Evolutionary conservation across 2,113 vertebrate genomes (phyloP), one percentile per base, ranked within the genome.

Genomic region (Procavia capensis): DNA sequence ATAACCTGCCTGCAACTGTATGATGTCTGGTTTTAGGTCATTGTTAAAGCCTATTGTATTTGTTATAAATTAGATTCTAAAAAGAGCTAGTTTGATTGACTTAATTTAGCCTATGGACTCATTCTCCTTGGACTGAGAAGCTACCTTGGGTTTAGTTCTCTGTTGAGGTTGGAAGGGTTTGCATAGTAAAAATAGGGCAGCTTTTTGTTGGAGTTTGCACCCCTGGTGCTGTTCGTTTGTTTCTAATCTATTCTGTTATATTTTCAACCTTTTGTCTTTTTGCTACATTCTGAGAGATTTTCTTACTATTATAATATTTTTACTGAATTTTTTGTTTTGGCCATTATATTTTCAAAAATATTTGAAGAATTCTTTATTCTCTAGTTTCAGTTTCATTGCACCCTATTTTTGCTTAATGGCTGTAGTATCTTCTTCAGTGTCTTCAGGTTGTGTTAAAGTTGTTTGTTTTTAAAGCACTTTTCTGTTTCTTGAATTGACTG

Each of bases 281-380:
- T 3, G 36, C 47, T 86, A 43, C 3, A 57, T 82, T 84, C 91
- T 81, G 43, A 96, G 43, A 82, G 22, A 76, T 50, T 72, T 90
- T 17, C 25, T 96, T 64, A 78, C 41, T 74, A 9, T 80, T 81
- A 47, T 0, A 72, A 50, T 81, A 85, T 45, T 81, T 95, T 17
- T 39, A 80, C 24, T 74, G 43, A 72, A 50, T 75, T 88, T 96
- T 96, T 93, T 82, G 57, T 82, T 96, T 90, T 96, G 34, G n/a
- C 74, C 50, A 43, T 88, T 13, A 6, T 72, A 39, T 79, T 61
- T 91, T 96, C 43, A 96, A 79, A 92, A 92, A 68, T 75, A 66
- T 61, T 75, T 75, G 14, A 8, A 25, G 74, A 61, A 45, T 43
- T 82, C 29, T 78, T 76, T 41, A 66, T 81, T 92, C 8, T 75